Base-by-base conservation (phyloP, 1,140 invertebrate genomes). In the Danaus plexippus region DNA sequence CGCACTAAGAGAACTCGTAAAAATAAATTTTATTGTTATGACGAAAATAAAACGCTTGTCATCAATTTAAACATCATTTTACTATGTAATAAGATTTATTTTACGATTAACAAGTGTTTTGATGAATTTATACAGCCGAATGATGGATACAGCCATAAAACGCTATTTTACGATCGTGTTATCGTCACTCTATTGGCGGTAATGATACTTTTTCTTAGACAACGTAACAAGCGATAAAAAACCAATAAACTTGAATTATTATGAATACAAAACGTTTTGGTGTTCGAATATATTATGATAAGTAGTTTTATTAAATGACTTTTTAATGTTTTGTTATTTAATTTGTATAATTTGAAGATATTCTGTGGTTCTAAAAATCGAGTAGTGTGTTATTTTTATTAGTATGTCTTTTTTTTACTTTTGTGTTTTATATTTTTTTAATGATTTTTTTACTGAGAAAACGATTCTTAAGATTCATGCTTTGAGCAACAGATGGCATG, bases 1-100 rank as follows among this genome's bases (percentile, higher is more conserved):
- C 63, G 45, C 63, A 66, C 58, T 67, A 67, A 62, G 47, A 47
- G 57, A 47, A 69, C 73, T 84, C 80, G 71, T 87, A 87, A 87
- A 87, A 87, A 84, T 84, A 83, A 87, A 87, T 85, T 85, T 87
- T 87, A 87, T 87, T 85, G 80, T 87, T 87, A 87, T 87, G 82
- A 79, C 77, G 81, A 87, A 84, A 85, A 87, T 87, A 87, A 87
- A 85, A 87, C 79, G 80, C 79, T 83, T 85, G 80, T 84, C 84
- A 77, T 84, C 84, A 81, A 87, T 87, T 87, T 87, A 83, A 87
- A 87, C 80, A 81, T 81, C 72, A 84, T 84, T 85, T 85, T 77
- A 85, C 71, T 77, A 69, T 78, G 80, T 78, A 84, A 80, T 87
- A 87, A 85, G 84, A 84, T 87, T 87, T 87, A 85, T 85, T 87